Conservation (phyloP, 2,797 vertebrate genomes). For the Cryptoblepharus egeriae region DNA sequence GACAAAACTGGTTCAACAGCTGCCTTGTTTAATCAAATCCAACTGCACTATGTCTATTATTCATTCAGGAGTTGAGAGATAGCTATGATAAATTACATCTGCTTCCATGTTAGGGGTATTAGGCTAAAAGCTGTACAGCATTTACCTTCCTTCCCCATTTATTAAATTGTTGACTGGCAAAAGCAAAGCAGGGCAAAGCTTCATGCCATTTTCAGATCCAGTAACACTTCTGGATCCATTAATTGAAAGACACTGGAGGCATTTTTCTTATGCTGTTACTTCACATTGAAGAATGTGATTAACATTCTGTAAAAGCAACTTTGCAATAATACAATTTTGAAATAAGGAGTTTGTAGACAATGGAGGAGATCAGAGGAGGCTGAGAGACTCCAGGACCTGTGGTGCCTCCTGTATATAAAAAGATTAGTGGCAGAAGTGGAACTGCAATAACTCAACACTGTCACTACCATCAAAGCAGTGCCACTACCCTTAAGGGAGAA, state of each 20-base stretch:
- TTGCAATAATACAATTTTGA: too few species aligned
- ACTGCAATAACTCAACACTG: too few species aligned
- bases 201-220: conserved; percentile 10
- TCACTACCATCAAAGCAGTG: too few species aligned
- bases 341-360: too few species aligned
- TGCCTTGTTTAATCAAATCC: conserved; percentile 41
- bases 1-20: neutral
- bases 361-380: too few species aligned
- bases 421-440: too few species aligned
- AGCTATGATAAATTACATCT: conserved; percentile 71
- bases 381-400: too few species aligned
- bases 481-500: too few species aligned
- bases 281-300: neutral
- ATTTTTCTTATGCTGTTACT: neutral
- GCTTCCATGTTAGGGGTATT: conserved; percentile 48
- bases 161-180: conserved; percentile 40
- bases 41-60: conserved; percentile 56
- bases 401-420: too few species aligned
- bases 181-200: conserved; percentile 28
- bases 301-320: too few species aligned
- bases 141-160: conserved; percentile 47
- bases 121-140: conserved; percentile 70
- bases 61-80: conserved; percentile 67
- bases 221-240: neutral
- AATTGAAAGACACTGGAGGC: neutral